Evolutionary conservation across 1,140 invertebrate genomes (phyloP), one percentile per base, ranked within the genome.

Genomic region (Homalodisca vitripennis): DNA sequence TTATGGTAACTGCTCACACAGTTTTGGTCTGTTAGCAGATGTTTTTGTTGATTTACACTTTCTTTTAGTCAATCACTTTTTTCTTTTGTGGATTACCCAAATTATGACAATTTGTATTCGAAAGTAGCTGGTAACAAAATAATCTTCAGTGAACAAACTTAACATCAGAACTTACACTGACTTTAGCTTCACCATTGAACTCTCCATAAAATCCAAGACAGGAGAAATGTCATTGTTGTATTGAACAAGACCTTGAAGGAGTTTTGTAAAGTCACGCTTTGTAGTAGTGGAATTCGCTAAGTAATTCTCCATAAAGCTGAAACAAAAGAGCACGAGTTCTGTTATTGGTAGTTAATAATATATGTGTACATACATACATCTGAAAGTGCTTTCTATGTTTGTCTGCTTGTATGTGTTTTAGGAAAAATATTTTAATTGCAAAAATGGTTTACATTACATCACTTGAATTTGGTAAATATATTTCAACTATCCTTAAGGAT

Each of bases 261-360:
- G 55, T 30, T 60, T 60, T 6, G 55, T 60, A 26, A 60, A 60
- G 24, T 60, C 55, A 30, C 29, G 55, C n/a, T 27, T 60, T 26
- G 55, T 60, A 14, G n/a, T 22, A 10, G 48, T 12, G 3, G 48
- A 51, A n/a, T 51, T 51, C 3, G 17, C 48, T n/a, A 51, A 22
- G 17, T 20, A 20, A 3, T 14, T 20, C 3, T 51, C 48, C n/a
- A 51, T 51, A 20, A 51, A 51, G n/a, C 48, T 51, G 48, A 3
- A 51, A 51, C n/a, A 51, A 51, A n/a, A 51, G 6, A 20, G 17
- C 34, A 6, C 34, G 6, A 6, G 6, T 41, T 41, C 17, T 10
- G 6, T 41, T 41, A 10, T 6, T 17, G 17, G 17, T 41, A 17
- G 34, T 41, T 10, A 41, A 41, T 41, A 10, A 41, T 17, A 10